These are phyloP conservation scores for Hipposideros armiger DNA, from an alignment of 2,113 vertebrate species.

Conservation along the genomic window DNA sequence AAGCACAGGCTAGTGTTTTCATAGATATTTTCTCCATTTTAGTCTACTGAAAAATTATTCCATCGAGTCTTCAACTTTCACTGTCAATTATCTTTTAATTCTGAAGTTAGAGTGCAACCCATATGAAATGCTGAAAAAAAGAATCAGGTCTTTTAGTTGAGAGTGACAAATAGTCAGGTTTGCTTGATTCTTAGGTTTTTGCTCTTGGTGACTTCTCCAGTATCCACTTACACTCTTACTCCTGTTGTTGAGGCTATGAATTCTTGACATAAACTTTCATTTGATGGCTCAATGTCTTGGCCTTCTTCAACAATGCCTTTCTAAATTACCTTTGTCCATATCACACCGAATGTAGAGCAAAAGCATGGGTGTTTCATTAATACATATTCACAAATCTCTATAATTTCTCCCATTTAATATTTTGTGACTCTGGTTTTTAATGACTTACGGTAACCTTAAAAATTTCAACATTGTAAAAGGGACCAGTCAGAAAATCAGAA, in stretches of 20 bases:
- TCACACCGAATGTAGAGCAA: not conserved
- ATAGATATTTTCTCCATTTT: slow-evolving; percentile 24
- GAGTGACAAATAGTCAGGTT: not conserved
- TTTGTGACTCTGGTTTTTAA: not conserved
- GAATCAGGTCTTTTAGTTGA: not conserved
- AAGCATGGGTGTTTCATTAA: not conserved
- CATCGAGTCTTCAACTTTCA: not conserved
- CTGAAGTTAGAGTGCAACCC: not conserved
- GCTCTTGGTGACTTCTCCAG: not conserved
- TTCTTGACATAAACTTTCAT: not conserved
- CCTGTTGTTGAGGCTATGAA: not conserved
- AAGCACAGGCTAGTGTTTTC: not conserved
- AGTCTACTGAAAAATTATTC: not conserved
- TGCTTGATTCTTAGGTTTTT: slow-evolving; percentile 8
- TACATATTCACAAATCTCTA: not conserved
- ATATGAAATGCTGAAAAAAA: not conserved
- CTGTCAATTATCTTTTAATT: not conserved
- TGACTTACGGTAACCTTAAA: not conserved
- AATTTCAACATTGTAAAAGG: not conserved
- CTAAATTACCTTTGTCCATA: not conserved
- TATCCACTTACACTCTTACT: not conserved
- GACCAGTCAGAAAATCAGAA: not conserved
- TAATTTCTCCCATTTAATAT: slow-evolving; percentile 13
- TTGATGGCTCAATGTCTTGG: not conserved
- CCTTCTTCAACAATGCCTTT: not conserved